These are phyloP conservation scores for Cantharis rustica DNA, from an alignment of 2,888 invertebrate genomes.

Conservation along the genomic window DNA sequence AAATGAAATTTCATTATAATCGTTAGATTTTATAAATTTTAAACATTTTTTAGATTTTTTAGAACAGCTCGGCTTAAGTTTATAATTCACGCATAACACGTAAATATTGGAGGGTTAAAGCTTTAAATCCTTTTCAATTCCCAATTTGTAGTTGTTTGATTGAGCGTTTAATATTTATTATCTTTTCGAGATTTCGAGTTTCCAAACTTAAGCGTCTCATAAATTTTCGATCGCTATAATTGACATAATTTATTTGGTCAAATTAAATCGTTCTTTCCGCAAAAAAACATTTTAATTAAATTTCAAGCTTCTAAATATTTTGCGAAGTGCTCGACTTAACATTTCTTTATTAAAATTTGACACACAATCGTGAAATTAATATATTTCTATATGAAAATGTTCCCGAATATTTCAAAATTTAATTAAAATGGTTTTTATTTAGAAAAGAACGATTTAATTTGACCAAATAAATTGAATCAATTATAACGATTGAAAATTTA, in stretches of 20 bases:
- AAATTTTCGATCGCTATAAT: background rate
- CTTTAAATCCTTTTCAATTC: slow-evolving; percentile 3
- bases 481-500: background rate
- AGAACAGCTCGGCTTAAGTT: background rate
- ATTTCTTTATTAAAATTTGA: background rate
- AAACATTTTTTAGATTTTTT: background rate
- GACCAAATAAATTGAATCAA: background rate
- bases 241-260: background rate
- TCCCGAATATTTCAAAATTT: background rate
- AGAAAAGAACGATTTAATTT: background rate
- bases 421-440: background rate
- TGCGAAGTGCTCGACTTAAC: background rate
- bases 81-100: background rate
- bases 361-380: background rate
- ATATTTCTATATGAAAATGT: background rate
- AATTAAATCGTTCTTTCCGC: background rate
- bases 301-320: background rate
- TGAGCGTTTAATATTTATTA: slow-evolving; percentile 1
- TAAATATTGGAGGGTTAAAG: background rate
- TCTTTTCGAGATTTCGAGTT: background rate
- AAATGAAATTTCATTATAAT: background rate
- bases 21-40: background rate
- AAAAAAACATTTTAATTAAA: background rate
- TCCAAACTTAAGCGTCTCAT: background rate
- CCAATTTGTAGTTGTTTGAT: slow-evolving; percentile 4